Base-by-base conservation (phyloP, 2,888 invertebrate species). In the Drosophila mimetica region DNA sequence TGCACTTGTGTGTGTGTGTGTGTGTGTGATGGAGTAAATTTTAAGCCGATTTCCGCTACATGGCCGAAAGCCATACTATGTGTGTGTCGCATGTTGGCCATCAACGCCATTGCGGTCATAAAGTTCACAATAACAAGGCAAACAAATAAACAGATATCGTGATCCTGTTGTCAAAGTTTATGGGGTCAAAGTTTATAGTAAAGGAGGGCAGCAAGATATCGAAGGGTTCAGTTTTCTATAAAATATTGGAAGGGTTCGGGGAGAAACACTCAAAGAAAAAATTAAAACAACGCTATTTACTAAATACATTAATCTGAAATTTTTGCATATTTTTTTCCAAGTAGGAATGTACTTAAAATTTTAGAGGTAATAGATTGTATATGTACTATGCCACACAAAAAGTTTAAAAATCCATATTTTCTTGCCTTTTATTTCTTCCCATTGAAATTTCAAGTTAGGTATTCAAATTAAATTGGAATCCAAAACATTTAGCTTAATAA, bases 11-110 rank as follows among this genome's bases (percentile, higher is more conserved):
- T 34, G 30, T 39, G 22, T 44, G 36, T 32, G 20, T 42, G 16
- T 44, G 36, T 30, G 46, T 66, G 50, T 39, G 44, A 63, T 57
- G 34, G 48, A 60, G 72, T 60, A 61, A 59, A 76, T 76, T 78
- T 85, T 78, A 87, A 76, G 85, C 76, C 75, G 69, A 76, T 78
- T 82, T 81, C 61, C 72, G 36, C 59, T 61, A 61, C 59, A 77
- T 61, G 75, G 52, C 37, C 50, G 18, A 69, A 47, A 57, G 41
- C 42, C 66, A 22, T 44, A 11, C 13, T 4, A n/a, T 34, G 32
- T 74, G 61, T 46, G 52, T 54, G 61, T 75, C 67, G 57, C 64
- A 50, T 63, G 39, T 55, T 51, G 70, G 70, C 64, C 59, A 79
- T 79, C 85, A 65, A 50, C 76, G 46, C 46, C 78, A 63, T 46